phyloP scores from a whole-genome alignment of 92 coral and sea anemone genomes.

The Epizoanthus stellaris region DNA sequence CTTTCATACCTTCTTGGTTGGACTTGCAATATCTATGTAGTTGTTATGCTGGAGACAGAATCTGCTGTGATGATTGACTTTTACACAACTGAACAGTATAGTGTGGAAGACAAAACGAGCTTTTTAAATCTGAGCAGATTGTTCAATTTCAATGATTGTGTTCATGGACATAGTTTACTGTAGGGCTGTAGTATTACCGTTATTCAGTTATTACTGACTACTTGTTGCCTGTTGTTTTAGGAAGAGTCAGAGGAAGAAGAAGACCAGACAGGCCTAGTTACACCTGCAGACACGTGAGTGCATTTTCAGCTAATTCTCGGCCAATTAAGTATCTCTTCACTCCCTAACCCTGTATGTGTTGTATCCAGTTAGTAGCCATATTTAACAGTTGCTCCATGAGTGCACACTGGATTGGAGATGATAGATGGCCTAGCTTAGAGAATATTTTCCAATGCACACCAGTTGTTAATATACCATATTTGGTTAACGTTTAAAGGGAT shows the following conservation, averaged over 20 bases:
- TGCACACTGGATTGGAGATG: too few relatives aligned
- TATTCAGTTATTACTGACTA: background rate
- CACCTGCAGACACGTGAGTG: conserved; percentile 99
- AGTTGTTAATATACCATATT: too few relatives aligned
- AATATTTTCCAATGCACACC: too few relatives aligned
- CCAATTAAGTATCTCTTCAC: too few relatives aligned
- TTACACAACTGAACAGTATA: background rate
- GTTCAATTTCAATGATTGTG: background rate
- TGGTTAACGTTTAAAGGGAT: too few relatives aligned
- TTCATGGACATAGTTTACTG: background rate
- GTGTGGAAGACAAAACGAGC: conserved; percentile 40
- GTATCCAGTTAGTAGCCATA: background rate
- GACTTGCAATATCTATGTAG: too few relatives aligned
- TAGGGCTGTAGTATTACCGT: background rate
- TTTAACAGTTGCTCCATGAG: too few relatives aligned
- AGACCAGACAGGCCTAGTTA: conserved; percentile 93
- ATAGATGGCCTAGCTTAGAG: too few relatives aligned
- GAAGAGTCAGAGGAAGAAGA: conserved; percentile 95
- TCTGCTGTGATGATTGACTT: conserved; percentile 16
- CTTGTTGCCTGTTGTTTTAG: conserved; percentile 28
- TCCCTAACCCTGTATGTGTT: too few relatives aligned
- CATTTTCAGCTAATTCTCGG: background rate
- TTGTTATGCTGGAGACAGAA: background rate
- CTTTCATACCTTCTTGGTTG: too few relatives aligned
- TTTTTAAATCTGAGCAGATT: conserved; percentile 51